phyloP scores from a whole-genome alignment of 2,113 vertebrate genomes.

The Limnothrissa miodon region DNA sequence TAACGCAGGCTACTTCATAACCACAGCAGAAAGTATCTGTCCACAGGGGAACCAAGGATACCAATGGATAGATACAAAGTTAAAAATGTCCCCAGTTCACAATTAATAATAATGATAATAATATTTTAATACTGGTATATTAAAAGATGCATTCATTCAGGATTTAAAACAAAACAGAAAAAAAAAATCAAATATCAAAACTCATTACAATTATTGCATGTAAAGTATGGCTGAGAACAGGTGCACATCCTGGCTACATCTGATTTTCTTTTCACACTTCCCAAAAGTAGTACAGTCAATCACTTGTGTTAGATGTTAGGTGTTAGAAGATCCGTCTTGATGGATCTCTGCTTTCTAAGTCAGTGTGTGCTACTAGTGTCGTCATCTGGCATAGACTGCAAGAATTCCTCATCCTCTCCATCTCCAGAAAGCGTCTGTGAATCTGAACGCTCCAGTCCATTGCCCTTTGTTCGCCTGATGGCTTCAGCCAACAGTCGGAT shows the following conservation, averaged over 20 bases:
- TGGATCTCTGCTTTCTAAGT: background rate
- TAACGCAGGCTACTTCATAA: too few species aligned
- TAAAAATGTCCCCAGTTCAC: background rate
- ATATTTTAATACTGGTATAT: conserved; percentile 1
- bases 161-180: background rate
- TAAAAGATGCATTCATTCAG: background rate
- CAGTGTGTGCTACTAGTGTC: background rate
- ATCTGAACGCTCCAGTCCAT: conserved; percentile 23
- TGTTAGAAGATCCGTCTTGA: too few species aligned
- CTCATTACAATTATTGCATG: background rate
- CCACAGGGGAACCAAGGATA: too few species aligned
- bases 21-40: too few species aligned
- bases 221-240: background rate
- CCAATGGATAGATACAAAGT: too few species aligned
- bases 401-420: background rate
- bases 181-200: background rate
- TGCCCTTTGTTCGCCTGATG: conserved; percentile 47
- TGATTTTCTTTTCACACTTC: background rate
- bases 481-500: conserved; percentile 62
- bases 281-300: background rate
- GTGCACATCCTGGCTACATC: too few species aligned
- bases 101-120: background rate
- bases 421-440: conserved; percentile 11
- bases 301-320: too few species aligned
- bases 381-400: background rate